Conservation (phyloP, 2,797 vertebrate species). For the Mormyrus hasselquistii region DNA sequence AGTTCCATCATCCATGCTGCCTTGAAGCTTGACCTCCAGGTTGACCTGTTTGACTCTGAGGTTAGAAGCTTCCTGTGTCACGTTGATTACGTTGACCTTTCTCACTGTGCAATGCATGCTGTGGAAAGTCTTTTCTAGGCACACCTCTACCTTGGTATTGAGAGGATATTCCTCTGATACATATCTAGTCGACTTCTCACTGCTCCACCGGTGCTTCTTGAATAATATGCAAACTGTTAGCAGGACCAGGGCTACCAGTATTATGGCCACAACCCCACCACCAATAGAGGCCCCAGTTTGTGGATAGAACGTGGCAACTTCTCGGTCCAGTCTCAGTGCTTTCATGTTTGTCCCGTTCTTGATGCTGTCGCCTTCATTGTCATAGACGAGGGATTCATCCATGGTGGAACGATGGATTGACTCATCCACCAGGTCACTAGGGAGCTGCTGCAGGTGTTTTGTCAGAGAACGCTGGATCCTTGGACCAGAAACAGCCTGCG, state of each 20-base stretch:
- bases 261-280: slow-evolving; percentile 69
- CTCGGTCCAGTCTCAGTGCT: slow-evolving; percentile 72
- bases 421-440: slow-evolving; percentile 69
- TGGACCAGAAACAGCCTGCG: slow-evolving; percentile 69
- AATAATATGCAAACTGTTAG: slow-evolving; percentile 70
- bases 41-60: slow-evolving; percentile 63
- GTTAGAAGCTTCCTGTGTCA: slow-evolving; percentile 46
- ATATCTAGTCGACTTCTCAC: slow-evolving; percentile 45
- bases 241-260: slow-evolving; percentile 72
- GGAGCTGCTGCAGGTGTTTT: slow-evolving; percentile 55
- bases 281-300: slow-evolving; percentile 77
- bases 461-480: slow-evolving; percentile 75
- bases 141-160: slow-evolving; percentile 83
- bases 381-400: slow-evolving; percentile 87
- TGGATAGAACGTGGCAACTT: slow-evolving; percentile 63
- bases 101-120: slow-evolving; percentile 74
- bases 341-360: slow-evolving; percentile 99
- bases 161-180: slow-evolving; percentile 72
- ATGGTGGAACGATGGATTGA: slow-evolving; percentile 56
- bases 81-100: slow-evolving; percentile 71
- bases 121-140: slow-evolving; percentile 67
- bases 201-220: slow-evolving; percentile 61
- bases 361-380: slow-evolving; percentile 89
- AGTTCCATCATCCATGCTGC: slow-evolving; percentile 84
- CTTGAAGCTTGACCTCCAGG: slow-evolving; percentile 78